Conservation (phyloP, 2,797 vertebrate genomes). For the Mionectes olivaceus region DNA sequence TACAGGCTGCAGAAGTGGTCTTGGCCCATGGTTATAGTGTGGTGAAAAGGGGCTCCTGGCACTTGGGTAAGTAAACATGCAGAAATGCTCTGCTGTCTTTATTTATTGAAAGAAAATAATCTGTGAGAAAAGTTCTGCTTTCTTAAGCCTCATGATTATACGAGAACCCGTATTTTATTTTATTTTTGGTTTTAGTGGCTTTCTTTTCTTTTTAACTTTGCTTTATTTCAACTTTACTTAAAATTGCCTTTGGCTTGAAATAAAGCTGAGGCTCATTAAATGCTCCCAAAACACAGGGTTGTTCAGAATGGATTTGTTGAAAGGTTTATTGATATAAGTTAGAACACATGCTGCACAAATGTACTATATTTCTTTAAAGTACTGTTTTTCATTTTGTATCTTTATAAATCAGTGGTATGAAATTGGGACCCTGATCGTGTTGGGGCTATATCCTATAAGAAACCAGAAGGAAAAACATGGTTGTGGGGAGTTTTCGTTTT, state of each 20-base stretch:
- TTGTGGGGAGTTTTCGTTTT: not conserved
- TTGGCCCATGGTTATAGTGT: not conserved
- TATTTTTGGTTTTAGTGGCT: slow-evolving; percentile 51
- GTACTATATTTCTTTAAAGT: slow-evolving; percentile 42
- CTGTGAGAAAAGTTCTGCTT: slow-evolving; percentile 39
- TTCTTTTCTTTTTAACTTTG: slow-evolving; percentile 38
- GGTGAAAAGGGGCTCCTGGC: not conserved
- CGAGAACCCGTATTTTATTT: slow-evolving; percentile 36
- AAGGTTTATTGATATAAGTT: slow-evolving; percentile 70
- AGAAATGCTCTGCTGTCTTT: slow-evolving; percentile 23
- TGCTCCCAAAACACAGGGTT: slow-evolving; percentile 59
- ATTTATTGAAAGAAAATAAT: slow-evolving; percentile 41
- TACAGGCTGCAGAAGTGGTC: not conserved
- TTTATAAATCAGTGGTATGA: slow-evolving; percentile 54
- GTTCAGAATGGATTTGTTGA: slow-evolving; percentile 63
- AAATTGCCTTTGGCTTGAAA: slow-evolving; percentile 56
- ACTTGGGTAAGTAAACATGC: not conserved
- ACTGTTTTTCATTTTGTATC: slow-evolving; percentile 45
- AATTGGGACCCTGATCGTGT: not conserved
- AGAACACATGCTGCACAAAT: slow-evolving; percentile 52
- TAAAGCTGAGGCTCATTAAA: slow-evolving; percentile 63
- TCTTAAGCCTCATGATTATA: slow-evolving; percentile 30
- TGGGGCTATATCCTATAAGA: slow-evolving; percentile 44
- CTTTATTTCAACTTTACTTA: slow-evolving; percentile 38
- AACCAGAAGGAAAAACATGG: slow-evolving; percentile 38